Conservation (phyloP, 92 coral and sea anemone genomes). For the Zoanthus sociatus region DNA sequence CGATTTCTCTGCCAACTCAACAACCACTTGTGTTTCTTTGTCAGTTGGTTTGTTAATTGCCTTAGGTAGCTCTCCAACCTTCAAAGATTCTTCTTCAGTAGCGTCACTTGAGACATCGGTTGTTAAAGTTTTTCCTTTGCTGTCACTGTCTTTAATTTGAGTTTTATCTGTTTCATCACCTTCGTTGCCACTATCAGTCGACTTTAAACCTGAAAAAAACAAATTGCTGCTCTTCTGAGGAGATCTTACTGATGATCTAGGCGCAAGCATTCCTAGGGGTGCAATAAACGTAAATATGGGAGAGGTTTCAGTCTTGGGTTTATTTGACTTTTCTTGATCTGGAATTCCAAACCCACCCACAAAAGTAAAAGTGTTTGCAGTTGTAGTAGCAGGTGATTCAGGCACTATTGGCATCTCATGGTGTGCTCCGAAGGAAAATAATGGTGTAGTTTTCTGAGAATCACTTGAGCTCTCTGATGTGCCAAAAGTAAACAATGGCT, state of each 20-base stretch:
- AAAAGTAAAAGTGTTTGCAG: neutral
- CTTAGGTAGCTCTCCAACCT: neutral
- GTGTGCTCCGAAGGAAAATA: slow-evolving; percentile 28
- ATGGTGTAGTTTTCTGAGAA: neutral
- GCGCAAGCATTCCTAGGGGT: slow-evolving; percentile 35
- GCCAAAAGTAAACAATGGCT: slow-evolving; percentile 7
- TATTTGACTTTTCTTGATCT: neutral
- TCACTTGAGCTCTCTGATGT: neutral
- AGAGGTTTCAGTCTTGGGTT: neutral
- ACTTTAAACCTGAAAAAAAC: neutral
- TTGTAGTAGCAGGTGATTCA: neutral
- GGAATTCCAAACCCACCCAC: neutral
- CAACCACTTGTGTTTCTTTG: slow-evolving; percentile 10
- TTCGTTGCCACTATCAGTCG: neutral
- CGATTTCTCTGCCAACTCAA: slow-evolving; percentile 21
- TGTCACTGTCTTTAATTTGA: neutral
- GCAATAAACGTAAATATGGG: slow-evolving; percentile 36
- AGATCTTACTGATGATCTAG: slow-evolving; percentile 6
- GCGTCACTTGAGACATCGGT: neutral
- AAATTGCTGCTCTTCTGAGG: slow-evolving; percentile 20
- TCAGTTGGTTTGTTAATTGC: neutral
- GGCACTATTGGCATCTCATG: neutral
- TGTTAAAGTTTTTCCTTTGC: neutral
- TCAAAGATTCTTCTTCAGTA: neutral
- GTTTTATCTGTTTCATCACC: neutral